phyloP scores from a whole-genome alignment of 1,140 invertebrate species.

The Ptiloglossa arizonensis region DNA sequence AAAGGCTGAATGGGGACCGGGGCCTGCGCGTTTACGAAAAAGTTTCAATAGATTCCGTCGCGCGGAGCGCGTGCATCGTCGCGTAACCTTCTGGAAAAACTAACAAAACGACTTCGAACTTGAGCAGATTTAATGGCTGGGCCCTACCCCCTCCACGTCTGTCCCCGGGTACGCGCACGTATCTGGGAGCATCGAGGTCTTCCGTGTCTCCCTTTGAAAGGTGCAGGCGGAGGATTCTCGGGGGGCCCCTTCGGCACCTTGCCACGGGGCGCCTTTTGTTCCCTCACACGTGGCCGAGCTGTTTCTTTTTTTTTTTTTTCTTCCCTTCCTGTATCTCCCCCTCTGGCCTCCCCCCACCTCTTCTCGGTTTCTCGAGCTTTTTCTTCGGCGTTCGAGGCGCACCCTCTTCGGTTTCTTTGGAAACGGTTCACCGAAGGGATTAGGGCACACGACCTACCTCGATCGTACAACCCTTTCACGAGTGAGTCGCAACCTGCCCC shows the following conservation, averaged over 20 bases:
- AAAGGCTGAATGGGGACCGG: conserved; percentile 62
- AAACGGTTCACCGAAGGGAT: conserved; percentile 17
- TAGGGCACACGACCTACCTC: conserved; percentile 73
- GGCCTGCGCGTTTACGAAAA: conserved; percentile 68
- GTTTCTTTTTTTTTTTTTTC: conserved; percentile 48
- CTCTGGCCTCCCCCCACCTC: neutral
- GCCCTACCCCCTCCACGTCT: too few relatives aligned
- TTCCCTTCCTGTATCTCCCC: neutral
- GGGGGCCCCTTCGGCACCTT: conserved; percentile 72
- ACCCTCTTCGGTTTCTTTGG: conserved; percentile 13
- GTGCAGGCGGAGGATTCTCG: conserved; percentile 48
- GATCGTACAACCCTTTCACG: conserved; percentile 49
- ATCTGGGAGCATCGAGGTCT: conserved; percentile 34
- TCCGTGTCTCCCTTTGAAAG: conserved; percentile 53
- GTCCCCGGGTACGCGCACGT: conserved; percentile 26
- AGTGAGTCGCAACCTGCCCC: conserved; percentile 46
- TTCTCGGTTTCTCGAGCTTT: conserved; percentile 17
- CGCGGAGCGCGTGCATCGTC: conserved; percentile 59
- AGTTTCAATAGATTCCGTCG: conserved; percentile 66
- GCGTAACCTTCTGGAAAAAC: conserved; percentile 72
- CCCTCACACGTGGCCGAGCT: conserved; percentile 77
- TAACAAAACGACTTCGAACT: conserved; percentile 78
- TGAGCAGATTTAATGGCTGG: conserved; percentile 71
- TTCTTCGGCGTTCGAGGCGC: conserved; percentile 23
- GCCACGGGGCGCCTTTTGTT: conserved; percentile 75